These are phyloP conservation scores for Melanotaenia boesemani DNA, from an alignment of 2,797 vertebrate species.

Conservation along the genomic window DNA sequence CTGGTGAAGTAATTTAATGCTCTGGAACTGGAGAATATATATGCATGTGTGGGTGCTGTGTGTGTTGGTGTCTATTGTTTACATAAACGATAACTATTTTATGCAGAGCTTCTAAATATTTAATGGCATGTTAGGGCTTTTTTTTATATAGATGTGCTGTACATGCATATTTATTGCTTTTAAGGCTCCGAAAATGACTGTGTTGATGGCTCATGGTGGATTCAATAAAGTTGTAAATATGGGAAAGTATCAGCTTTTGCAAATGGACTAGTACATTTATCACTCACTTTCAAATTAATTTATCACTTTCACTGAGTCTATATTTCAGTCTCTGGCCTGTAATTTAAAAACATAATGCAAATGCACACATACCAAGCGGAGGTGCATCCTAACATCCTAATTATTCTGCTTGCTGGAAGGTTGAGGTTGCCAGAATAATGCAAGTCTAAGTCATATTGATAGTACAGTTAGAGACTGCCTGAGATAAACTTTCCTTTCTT, in stretches of 20 bases:
- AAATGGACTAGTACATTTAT: constrained; percentile 69
- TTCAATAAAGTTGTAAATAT: constrained; percentile 69
- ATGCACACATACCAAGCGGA: constrained; percentile 27
- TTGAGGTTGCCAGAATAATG: constrained; percentile 25
- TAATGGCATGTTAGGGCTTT: constrained; percentile 64
- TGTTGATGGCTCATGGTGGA: constrained; percentile 58
- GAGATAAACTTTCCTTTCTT: constrained; percentile 21
- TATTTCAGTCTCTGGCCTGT: constrained; percentile 51
- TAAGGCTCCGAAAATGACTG: constrained; percentile 57
- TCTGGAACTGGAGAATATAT: constrained; percentile 1
- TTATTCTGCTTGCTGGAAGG: constrained; percentile 38
- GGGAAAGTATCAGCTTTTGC: constrained; percentile 45
- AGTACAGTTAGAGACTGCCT: constrained; percentile 37
- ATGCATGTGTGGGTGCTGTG: neutral
- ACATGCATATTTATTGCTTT: constrained; percentile 78
- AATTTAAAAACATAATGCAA: constrained; percentile 66
- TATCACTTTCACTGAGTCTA: constrained; percentile 52
- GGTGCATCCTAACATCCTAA: constrained; percentile 41
- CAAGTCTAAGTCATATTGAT: constrained; percentile 33
- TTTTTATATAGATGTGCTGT: constrained; percentile 50
- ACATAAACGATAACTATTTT: constrained; percentile 51
- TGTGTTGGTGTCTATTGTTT: constrained; percentile 46
- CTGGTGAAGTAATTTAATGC: constrained; percentile 15
- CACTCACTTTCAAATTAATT: too few relatives aligned
- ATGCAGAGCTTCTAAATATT: constrained; percentile 72